Percentiles rank a stretch among this genome's conserved stretches.
These are phyloP conservation scores for Scolanthus callimorphus DNA, from an alignment of 92 coral and sea anemone species.

Conservation along the genomic window DNA sequence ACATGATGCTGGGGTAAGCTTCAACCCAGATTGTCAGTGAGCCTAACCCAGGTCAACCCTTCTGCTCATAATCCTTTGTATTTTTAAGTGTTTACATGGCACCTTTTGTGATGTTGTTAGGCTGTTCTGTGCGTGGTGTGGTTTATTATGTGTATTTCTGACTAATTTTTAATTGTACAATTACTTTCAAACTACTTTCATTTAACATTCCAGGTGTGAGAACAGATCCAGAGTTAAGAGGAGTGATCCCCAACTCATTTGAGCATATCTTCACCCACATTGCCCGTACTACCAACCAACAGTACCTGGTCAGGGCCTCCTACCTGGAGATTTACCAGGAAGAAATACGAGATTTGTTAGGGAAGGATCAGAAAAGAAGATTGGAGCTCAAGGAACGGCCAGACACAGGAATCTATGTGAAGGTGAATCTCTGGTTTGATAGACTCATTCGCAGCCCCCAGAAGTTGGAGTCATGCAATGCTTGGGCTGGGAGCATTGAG, in stretches of 20 bases:
- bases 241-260: constrained; percentile 97
- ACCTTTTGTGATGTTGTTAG: too few species aligned
- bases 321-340: constrained; percentile 99
- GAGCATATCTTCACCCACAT: constrained; percentile 98
- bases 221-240: constrained; percentile 77
- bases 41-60: too few species aligned
- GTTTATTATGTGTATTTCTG: neutral
- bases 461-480: too few species aligned
- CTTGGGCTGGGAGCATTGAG: too few species aligned
- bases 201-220: constrained; percentile 53
- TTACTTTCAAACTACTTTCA: neutral
- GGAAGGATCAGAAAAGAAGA: constrained; percentile 81
- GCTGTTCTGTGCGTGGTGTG: too few species aligned
- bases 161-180: neutral
- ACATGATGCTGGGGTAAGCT: too few species aligned
- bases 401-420: constrained; percentile 95
- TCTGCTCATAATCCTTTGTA: too few species aligned
- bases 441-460: too few species aligned
- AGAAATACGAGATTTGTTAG: constrained; percentile 87
- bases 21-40: too few species aligned
- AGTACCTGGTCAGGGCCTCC: constrained; percentile 89
- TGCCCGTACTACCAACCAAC: constrained; percentile 93
- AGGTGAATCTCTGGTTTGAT: too few species aligned
- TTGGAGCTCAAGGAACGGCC: constrained; percentile 95
- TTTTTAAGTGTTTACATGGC: too few species aligned